These are phyloP conservation scores for Cairina moschata DNA, from an alignment of 2,113 vertebrate genomes.

Conservation along the genomic window DNA sequence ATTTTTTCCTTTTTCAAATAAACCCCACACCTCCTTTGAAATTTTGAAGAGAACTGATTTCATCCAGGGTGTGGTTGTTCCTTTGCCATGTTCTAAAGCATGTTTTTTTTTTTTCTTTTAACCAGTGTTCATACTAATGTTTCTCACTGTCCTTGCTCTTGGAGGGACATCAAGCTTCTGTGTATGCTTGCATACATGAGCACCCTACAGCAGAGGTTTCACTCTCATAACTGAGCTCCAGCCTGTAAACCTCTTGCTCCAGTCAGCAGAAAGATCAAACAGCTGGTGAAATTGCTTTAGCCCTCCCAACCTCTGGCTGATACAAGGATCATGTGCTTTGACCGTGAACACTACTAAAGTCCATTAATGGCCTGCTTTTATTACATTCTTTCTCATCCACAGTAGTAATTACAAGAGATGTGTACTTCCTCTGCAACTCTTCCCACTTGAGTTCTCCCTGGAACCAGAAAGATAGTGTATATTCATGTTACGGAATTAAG, in stretches of 20 bases:
- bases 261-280: background rate
- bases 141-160: background rate
- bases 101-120: background rate
- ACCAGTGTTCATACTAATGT: background rate
- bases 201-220: background rate
- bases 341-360: background rate
- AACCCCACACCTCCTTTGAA: background rate
- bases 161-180: background rate
- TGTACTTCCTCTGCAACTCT: background rate
- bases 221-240: background rate
- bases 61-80: background rate
- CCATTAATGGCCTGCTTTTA: conserved; percentile 4
- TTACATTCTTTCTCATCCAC: background rate
- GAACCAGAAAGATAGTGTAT: background rate
- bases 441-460: background rate
- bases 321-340: background rate
- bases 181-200: background rate
- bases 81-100: background rate
- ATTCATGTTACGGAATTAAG: background rate
- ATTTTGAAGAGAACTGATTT: background rate
- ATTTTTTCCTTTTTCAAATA: background rate
- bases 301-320: background rate
- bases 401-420: background rate
- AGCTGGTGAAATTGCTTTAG: background rate
- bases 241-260: background rate